Evolutionary conservation across 2,888 invertebrate genomes (phyloP).

Genomic region (Yponomeuta malinellus): DNA sequence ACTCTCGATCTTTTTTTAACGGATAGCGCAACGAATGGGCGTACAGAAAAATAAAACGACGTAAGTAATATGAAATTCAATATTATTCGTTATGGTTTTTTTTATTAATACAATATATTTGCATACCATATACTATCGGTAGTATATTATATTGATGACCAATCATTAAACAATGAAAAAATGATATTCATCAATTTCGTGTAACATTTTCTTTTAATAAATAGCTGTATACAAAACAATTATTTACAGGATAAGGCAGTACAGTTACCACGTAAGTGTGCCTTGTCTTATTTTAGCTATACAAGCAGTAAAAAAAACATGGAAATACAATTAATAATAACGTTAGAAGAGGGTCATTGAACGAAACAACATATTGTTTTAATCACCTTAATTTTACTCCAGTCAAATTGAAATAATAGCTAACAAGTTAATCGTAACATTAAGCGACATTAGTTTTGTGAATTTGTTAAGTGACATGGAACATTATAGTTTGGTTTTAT

Average conservation of each 20-base stretch:
- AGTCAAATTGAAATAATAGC: conserved; percentile 67
- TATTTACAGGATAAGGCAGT: conserved; percentile 76
- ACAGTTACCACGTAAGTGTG: conserved; percentile 71
- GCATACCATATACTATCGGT: conserved; percentile 73
- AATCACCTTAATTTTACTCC: conserved; percentile 56
- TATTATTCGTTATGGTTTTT: conserved; percentile 73
- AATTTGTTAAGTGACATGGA: conserved; percentile 54
- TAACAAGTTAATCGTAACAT: conserved; percentile 63
- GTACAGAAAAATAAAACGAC: conserved; percentile 49
- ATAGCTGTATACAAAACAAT: conserved; percentile 78
- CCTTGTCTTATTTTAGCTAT: conserved; percentile 70
- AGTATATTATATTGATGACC: conserved; percentile 73
- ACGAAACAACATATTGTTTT: conserved; percentile 38
- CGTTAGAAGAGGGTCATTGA: conserved; percentile 55
- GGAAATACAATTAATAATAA: conserved; percentile 48
- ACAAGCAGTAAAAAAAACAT: conserved; percentile 69
- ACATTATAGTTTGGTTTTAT: conserved; percentile 27
- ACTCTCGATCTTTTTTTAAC: not conserved
- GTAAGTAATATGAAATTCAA: conserved; percentile 70
- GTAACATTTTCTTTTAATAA: conserved; percentile 73
- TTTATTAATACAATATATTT: conserved; percentile 75
- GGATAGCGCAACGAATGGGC: not conserved
- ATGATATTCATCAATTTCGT: conserved; percentile 70
- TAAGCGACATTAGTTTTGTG: conserved; percentile 74
- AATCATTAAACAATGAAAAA: conserved; percentile 70